Evolutionary conservation across 2,888 invertebrate species (phyloP).

Genomic region (Gerosis bhagava): DNA sequence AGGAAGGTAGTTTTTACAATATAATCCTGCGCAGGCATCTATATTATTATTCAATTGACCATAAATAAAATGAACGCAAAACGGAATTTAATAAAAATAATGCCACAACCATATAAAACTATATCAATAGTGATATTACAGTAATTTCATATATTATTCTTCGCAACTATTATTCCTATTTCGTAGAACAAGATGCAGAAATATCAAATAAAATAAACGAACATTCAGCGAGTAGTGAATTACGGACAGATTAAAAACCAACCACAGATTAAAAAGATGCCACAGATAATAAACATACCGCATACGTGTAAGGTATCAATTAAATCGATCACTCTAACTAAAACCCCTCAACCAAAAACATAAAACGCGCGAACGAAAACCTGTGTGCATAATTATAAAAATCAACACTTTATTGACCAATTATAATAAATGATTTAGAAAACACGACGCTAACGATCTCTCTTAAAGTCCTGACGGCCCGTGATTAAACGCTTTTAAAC

Average conservation of each 20-base stretch:
- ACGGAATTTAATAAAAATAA: no score
- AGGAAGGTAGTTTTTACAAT: no score
- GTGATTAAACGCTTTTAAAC: slow-evolving; percentile 70
- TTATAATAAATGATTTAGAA: slow-evolving; percentile 67
- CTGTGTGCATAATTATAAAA: slow-evolving; percentile 58
- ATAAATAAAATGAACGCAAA: no score
- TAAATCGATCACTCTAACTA: slow-evolving; percentile 22
- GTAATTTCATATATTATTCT: no score
- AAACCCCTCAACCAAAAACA: slow-evolving; percentile 17
- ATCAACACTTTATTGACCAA: slow-evolving; percentile 70
- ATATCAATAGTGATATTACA: no score
- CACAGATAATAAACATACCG: slow-evolving; percentile 17
- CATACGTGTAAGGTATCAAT: slow-evolving; percentile 21
- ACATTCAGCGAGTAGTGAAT: slow-evolving; percentile 6
- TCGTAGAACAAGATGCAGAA: neutral
- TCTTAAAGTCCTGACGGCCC: slow-evolving; percentile 43
- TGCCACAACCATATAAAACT: no score
- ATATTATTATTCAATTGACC: no score
- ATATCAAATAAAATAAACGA: slow-evolving; percentile 6
- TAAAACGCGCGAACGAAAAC: slow-evolving; percentile 38
- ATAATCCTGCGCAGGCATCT: no score
- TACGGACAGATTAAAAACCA: no score
- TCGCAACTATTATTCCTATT: no score
- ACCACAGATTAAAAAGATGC: slow-evolving; percentile 20
- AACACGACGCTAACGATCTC: slow-evolving; percentile 53